phyloP scores from a whole-genome alignment of 2,113 vertebrate genomes.

The Oryzias melastigma region DNA sequence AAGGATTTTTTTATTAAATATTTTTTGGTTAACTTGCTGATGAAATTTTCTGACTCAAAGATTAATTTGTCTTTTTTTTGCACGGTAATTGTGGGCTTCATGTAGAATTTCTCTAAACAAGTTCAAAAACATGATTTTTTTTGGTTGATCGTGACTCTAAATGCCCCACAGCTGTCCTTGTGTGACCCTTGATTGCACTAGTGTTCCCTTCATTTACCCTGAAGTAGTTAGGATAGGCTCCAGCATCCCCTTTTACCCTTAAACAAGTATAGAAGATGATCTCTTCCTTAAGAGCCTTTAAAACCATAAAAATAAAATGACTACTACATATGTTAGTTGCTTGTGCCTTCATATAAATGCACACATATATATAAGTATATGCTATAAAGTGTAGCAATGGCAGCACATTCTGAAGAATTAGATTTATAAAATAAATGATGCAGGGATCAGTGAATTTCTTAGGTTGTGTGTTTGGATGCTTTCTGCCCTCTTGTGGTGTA shows the following conservation, averaged over 20 bases:
- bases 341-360: constrained; percentile 8
- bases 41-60: no score
- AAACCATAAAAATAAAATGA: background rate
- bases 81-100: background rate
- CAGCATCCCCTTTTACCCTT: background rate
- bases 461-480: constrained; percentile 47
- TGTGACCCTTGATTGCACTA: background rate
- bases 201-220: background rate
- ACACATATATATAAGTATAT: background rate
- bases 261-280: background rate
- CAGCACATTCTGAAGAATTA: background rate
- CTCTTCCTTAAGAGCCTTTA: no score
- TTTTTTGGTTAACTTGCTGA: no score
- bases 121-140: background rate
- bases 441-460: constrained; percentile 4
- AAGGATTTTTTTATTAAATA: background rate
- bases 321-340: constrained; percentile 15
- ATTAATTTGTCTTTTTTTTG: no score
- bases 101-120: constrained; percentile 5
- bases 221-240: background rate
- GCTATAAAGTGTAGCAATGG: background rate
- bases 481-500: constrained; percentile 79
- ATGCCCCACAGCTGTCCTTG: background rate
- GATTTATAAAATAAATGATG: constrained; percentile 10
- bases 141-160: no score